Evolutionary conservation across 2,797 vertebrate genomes (phyloP).

Genomic region (Numenius phaeopus): DNA sequence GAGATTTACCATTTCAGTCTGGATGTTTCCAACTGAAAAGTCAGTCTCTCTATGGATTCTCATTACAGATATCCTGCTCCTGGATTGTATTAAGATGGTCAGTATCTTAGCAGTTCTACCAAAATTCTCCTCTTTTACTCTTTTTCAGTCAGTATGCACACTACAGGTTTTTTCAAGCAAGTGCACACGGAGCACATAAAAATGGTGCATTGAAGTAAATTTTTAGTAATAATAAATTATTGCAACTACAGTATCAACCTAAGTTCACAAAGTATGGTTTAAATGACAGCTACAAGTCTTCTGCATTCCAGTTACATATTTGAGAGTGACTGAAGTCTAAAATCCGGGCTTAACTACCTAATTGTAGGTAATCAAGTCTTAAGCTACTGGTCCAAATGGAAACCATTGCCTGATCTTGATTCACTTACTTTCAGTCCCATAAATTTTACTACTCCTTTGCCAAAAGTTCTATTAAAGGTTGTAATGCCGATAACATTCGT

Average conservation of each 20-base stretch:
- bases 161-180: background rate
- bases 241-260: background rate
- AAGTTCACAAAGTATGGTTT: background rate
- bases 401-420: background rate
- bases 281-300: background rate
- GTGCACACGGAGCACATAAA: background rate
- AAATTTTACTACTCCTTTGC: background rate
- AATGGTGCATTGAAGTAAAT: background rate
- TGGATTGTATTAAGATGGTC: background rate
- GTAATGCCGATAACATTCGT: background rate
- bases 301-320: background rate
- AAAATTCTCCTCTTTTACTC: background rate
- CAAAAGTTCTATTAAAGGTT: background rate
- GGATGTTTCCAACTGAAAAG: background rate
- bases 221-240: background rate
- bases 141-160: background rate
- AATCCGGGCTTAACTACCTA: background rate
- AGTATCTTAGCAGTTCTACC: background rate
- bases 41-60: background rate
- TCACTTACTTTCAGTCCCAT: background rate
- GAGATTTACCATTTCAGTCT: background rate
- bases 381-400: background rate
- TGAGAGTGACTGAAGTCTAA: background rate
- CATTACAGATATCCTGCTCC: background rate
- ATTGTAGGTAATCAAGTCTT: background rate